Evolutionary conservation across 2,888 invertebrate genomes (phyloP).

Genomic region (Leptopilina myrica): DNA sequence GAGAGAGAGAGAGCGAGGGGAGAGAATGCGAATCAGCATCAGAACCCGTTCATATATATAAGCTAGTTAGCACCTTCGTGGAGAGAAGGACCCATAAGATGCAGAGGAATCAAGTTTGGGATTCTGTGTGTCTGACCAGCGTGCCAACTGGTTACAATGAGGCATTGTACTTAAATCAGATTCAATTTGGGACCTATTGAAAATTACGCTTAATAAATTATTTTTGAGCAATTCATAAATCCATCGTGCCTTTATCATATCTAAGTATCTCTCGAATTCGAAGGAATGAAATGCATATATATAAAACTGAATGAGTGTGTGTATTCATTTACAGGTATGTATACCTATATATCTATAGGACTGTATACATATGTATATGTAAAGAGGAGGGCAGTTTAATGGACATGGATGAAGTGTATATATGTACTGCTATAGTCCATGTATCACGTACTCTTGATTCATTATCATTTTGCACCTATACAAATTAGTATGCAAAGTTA

Average conservation of each 20-base stretch:
- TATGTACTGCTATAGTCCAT: neutral
- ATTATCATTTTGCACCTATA: constrained; percentile 53
- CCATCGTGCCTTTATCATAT: constrained; percentile 54
- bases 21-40: constrained; percentile 1
- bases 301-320: too few species aligned
- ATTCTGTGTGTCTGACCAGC: constrained; percentile 63
- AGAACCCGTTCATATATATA: constrained; percentile 56
- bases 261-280: constrained; percentile 7
- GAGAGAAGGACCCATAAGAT: constrained; percentile 51
- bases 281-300: constrained; percentile 20
- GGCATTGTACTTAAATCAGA: constrained; percentile 76
- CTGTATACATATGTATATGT: neutral
- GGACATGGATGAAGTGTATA: constrained; percentile 47
- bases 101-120: constrained; percentile 69
- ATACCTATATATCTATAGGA: too few species aligned
- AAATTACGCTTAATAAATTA: constrained; percentile 77
- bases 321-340: too few species aligned
- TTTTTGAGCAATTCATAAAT: constrained; percentile 77
- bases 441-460: constrained; percentile 45
- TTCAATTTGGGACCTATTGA: constrained; percentile 77
- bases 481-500: constrained; percentile 73
- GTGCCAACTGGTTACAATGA: constrained; percentile 66
- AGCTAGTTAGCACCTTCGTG: constrained; percentile 73
- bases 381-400: constrained; percentile 57
- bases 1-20: too few species aligned